These are phyloP conservation scores for Cyrtonyx montezumae DNA, from an alignment of 2,113 vertebrate species.

Conservation along the genomic window DNA sequence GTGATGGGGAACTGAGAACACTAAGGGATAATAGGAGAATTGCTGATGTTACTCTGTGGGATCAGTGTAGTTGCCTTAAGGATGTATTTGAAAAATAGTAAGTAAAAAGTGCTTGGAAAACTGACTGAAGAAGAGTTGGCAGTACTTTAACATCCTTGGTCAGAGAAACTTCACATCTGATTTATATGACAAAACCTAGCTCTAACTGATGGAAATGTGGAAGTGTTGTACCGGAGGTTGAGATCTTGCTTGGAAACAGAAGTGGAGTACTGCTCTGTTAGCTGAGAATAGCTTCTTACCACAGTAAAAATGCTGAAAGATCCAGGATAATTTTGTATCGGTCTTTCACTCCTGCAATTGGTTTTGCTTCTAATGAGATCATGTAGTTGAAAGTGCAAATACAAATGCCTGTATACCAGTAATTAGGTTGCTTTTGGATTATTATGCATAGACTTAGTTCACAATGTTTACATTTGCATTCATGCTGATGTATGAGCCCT, in stretches of 20 bases:
- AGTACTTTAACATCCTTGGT: not conserved
- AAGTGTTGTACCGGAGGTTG: not conserved
- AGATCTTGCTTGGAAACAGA: not conserved
- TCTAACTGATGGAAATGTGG: not conserved
- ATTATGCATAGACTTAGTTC: not conserved
- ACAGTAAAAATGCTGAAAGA: not conserved
- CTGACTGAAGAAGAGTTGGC: not conserved
- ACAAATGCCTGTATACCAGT: not conserved
- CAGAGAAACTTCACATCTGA: not conserved
- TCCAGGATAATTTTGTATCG: not conserved
- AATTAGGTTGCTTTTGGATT: not conserved
- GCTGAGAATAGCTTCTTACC: not conserved
- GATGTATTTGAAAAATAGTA: slow-evolving; percentile 9
- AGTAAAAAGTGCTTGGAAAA: not conserved
- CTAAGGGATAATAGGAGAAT: not conserved
- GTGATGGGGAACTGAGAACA: not conserved
- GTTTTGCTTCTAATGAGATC: not conserved
- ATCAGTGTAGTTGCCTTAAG: not conserved
- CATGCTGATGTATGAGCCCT: not conserved
- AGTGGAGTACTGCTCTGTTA: not conserved
- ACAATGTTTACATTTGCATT: not conserved
- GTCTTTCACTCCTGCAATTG: fast-evolving
- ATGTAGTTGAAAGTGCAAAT: not conserved
- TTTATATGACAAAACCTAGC: not conserved
- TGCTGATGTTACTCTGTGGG: not conserved